A percentile compares a stretch with the other conserved stretches of the same genome.
Conservation (phyloP, 2,888 invertebrate genomes). For the Unio pictorum region DNA sequence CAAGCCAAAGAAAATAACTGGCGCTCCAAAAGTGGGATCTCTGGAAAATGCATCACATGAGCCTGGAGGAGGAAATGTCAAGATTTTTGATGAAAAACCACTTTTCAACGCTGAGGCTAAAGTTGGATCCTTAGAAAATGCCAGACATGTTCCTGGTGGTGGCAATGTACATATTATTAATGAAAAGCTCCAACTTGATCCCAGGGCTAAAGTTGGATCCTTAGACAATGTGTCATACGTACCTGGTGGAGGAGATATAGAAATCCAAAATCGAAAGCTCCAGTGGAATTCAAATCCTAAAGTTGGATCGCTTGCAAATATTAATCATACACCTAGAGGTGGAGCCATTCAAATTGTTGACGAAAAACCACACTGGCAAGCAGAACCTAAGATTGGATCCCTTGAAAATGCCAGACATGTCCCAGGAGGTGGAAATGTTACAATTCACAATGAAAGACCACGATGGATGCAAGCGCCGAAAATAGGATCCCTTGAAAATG, state of each 20-base stretch:
- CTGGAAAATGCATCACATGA: constrained; percentile 18
- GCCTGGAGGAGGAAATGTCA: constrained; percentile 30
- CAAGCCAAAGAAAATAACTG: constrained; percentile 3
- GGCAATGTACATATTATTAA: constrained; percentile 35
- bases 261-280: constrained; percentile 31
- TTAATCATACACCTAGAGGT: constrained; percentile 81
- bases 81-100: constrained; percentile 32
- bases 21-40: constrained; percentile 35
- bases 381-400: constrained; percentile 46
- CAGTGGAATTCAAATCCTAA: constrained; percentile 79
- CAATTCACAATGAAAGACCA: constrained; percentile 36
- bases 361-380: constrained; percentile 27
- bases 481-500: constrained; percentile 80
- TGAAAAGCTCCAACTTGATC: constrained; percentile 77
- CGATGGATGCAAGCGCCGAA: constrained; percentile 82
- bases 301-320: constrained; percentile 92
- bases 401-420: constrained; percentile 44
- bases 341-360: constrained; percentile 36
- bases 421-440: constrained; percentile 39
- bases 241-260: constrained; percentile 33
- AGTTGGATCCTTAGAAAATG: constrained; percentile 57
- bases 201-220: constrained; percentile 89
- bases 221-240: constrained; percentile 22
- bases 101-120: constrained; percentile 33
- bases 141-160: constrained; percentile 47